Conservation (phyloP, 1,140 invertebrate species). For the Nylanderia fulva region DNA sequence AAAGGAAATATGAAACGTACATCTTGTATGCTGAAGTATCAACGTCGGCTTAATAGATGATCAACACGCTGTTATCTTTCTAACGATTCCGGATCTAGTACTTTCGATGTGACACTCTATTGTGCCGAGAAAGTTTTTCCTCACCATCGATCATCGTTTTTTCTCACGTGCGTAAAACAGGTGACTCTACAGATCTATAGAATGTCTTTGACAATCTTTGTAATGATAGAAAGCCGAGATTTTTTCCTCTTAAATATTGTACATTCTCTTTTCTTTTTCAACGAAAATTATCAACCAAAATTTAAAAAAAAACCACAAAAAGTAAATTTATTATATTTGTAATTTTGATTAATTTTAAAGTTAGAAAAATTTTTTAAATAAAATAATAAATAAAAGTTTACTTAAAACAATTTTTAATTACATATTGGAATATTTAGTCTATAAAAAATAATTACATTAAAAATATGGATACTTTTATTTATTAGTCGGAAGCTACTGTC, state of each 20-base stretch:
- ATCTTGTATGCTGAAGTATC: not conserved
- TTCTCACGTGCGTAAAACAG: conserved; percentile 33
- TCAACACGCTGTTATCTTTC: conserved; percentile 8
- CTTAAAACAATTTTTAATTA: not conserved
- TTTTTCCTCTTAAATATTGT: conserved; percentile 8
- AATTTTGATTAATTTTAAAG: not conserved
- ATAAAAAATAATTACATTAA: not conserved
- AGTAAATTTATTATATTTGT: not conserved
- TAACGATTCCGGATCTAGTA: conserved; percentile 9
- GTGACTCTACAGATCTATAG: not conserved
- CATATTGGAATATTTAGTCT: not conserved
- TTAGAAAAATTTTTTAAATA: not conserved
- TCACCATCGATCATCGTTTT: conserved; percentile 32
- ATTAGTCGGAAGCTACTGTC: not conserved
- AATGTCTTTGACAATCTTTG: conserved; percentile 16
- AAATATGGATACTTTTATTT: conserved; percentile 1
- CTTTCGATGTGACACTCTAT: conserved; percentile 54
- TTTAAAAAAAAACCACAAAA: not conserved
- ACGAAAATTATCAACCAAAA: not conserved
- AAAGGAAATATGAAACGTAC: not conserved
- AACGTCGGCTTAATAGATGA: not conserved
- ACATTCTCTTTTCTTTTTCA: not conserved
- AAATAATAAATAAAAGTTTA: not conserved
- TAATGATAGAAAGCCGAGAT: conserved; percentile 18
- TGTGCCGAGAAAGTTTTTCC: conserved; percentile 50